Conservation (phyloP, 2,113 vertebrate species). For the Merops nubicus region DNA sequence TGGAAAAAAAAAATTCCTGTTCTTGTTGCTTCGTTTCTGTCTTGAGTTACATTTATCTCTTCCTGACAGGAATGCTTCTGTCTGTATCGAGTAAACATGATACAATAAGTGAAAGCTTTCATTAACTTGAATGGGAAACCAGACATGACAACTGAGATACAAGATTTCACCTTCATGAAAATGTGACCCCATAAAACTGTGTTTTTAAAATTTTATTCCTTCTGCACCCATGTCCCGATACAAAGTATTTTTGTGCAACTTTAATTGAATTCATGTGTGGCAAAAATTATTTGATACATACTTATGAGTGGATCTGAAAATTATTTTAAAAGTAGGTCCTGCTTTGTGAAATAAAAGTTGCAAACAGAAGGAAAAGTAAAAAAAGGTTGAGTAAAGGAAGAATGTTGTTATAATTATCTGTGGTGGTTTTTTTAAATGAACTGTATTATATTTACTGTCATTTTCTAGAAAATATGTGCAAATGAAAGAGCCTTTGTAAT, state of each 20-base stretch:
- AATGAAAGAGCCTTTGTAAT: background rate
- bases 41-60: background rate
- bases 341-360: background rate
- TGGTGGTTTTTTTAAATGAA: background rate
- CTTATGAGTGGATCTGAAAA: background rate
- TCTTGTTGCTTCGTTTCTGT: background rate
- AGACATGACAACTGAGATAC: background rate
- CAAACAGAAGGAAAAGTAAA: background rate
- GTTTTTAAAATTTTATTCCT: background rate
- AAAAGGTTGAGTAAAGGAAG: background rate
- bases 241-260: background rate
- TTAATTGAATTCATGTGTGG: background rate
- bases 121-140: background rate
- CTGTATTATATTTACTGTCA: background rate
- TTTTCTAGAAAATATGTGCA: background rate
- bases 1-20: background rate
- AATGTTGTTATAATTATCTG: background rate
- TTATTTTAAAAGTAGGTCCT: background rate
- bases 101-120: background rate
- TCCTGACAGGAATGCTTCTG: background rate
- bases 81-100: background rate
- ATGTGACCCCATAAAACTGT: background rate
- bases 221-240: background rate
- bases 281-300: background rate
- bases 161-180: background rate